These are phyloP conservation scores for Frankliniella fusca DNA, from an alignment of 2,888 invertebrate species.

Conservation along the genomic window DNA sequence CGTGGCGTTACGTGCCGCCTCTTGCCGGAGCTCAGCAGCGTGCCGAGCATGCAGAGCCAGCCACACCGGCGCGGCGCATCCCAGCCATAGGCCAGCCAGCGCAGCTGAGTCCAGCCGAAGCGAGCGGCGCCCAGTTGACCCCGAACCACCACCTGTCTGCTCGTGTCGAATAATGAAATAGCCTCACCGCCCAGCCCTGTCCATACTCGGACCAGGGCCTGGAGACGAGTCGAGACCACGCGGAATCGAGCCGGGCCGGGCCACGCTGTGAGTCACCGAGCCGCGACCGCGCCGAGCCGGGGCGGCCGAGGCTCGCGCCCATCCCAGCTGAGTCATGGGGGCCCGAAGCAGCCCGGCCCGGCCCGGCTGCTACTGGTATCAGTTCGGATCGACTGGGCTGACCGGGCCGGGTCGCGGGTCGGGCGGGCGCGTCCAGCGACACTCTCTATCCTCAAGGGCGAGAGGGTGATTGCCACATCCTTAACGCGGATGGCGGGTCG, in stretches of 20 bases:
- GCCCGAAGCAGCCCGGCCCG: no score
- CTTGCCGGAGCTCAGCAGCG: neutral
- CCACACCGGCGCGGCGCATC: neutral
- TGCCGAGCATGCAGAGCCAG: neutral
- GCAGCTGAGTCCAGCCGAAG: neutral
- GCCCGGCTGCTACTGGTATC: no score
- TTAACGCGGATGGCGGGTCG: neutral
- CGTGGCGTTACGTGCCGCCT: no score
- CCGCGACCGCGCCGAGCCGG: constrained; percentile 5
- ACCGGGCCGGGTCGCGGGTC: no score
- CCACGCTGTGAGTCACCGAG: neutral
- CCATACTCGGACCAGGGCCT: neutral
- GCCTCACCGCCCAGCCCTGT: neutral
- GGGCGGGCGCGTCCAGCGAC: neutral
- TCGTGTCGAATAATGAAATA: neutral
- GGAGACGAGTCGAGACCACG: neutral
- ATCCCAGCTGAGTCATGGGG: no score
- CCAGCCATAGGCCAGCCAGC: no score
- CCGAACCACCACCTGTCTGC: constrained; percentile 10
- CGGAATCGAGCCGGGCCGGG: neutral
- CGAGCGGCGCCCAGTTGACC: neutral
- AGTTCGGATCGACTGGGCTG: no score
- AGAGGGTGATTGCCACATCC: neutral
- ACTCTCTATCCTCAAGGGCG: neutral
- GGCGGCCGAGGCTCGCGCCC: neutral